Base-by-base conservation (phyloP, 2,888 invertebrate species). In the Leucozona laternaria region DNA sequence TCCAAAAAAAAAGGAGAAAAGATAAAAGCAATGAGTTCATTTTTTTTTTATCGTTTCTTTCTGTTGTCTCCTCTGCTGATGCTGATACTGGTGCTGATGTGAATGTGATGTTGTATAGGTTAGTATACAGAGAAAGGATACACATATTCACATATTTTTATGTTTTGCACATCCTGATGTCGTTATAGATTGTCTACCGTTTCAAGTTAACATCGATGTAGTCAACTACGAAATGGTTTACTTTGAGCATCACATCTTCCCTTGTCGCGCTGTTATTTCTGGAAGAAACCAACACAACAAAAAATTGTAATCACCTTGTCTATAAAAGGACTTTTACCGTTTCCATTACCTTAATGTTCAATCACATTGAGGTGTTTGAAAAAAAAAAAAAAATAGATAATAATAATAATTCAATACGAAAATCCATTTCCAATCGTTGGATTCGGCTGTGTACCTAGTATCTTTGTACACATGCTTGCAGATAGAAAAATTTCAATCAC, bases 271-370 rank as follows among this genome's bases (percentile, higher is more conserved):
- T n/a, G n/a, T n/a, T n/a, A n/a, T 11, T 28, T 10, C 4, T 10
- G 7, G 1, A 5, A 31, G 11, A 11, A n/a, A 45, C 13, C 28
- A 31, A 62, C 25, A 4, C 6, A 31, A 7, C 31, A 31, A 31
- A 40, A 43, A 66, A 48, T 45, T 25, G 66, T 66, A 31, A 66
- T 66, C 66, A 66, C 10, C 66, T 58, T 25, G 22, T 37, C 37
- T 17, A 31, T 10, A 1, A n/a, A 25, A 43, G 45, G 34, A 43
- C 72, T 48, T 58, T 72, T 72, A 58, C 45, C 34, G 11, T 48
- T 22, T 11, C 28, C 62, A 73, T 75, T 75, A 43, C 11, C 50
- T 62, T 28, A 62, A 73, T 64, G 62, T 34, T 62, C 22, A 40
- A 31, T 37, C 53, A 53, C 53, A 40, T 75, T 28, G 25, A 62